Conservation (phyloP, 2,888 invertebrate genomes). For the Machimus atricapillus region DNA sequence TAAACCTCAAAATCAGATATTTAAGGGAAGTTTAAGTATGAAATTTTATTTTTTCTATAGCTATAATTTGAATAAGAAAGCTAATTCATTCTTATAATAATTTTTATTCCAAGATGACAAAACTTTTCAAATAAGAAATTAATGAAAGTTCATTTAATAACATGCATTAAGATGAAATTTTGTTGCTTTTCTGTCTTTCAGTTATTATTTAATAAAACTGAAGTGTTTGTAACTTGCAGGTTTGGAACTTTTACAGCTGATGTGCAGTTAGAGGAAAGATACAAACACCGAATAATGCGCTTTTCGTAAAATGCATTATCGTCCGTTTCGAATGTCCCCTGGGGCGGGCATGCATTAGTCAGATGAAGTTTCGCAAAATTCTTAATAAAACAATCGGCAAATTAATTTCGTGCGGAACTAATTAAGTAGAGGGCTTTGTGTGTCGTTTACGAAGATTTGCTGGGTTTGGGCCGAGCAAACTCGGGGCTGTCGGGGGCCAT, state of each 20-base stretch:
- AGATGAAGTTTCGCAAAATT: conserved; percentile 11
- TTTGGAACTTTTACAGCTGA: background rate
- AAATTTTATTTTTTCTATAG: no score
- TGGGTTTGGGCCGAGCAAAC: background rate
- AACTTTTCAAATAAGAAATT: no score
- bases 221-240: background rate
- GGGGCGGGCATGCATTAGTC: background rate
- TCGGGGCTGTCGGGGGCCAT: background rate
- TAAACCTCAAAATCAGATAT: no score
- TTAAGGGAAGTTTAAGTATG: no score
- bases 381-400: conserved; percentile 36
- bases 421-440: conserved; percentile 25
- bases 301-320: background rate
- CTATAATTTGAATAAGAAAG: no score
- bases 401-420: conserved; percentile 38
- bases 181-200: no score
- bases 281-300: background rate
- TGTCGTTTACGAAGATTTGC: conserved; percentile 29
- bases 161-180: no score
- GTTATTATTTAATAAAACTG: background rate
- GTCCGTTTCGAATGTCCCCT: background rate
- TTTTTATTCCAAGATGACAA: no score
- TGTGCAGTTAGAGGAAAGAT: background rate
- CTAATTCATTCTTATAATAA: no score
- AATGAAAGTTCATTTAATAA: no score